Percentiles rank a stretch among this genome's conserved stretches.
phyloP scores from a whole-genome alignment of 2,113 vertebrate species.

The Acanthochromis polyacanthus region DNA sequence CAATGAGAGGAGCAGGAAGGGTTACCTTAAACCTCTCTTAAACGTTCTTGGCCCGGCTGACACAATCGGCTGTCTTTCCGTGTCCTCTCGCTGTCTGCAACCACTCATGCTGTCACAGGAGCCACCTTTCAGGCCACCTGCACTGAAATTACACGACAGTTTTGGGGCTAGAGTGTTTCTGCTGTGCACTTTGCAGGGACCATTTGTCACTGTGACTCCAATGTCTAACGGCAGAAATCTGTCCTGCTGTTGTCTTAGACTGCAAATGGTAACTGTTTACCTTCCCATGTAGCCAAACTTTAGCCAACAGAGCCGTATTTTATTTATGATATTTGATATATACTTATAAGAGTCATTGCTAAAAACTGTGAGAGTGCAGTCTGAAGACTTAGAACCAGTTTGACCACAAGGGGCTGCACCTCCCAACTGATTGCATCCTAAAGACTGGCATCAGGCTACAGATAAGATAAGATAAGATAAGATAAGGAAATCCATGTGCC shows the following conservation, averaged over 20 bases:
- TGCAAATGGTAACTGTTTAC: background rate
- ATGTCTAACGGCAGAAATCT: background rate
- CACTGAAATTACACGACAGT: constrained; percentile 39
- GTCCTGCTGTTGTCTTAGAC: background rate
- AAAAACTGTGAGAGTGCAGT: background rate
- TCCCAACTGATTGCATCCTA: background rate
- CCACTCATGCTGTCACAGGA: constrained; percentile 30
- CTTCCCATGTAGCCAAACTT: background rate
- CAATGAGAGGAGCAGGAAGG: constrained; percentile 13
- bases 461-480: no score
- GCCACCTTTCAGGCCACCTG: constrained; percentile 11
- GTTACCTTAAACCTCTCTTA: constrained; percentile 15
- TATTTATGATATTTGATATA: background rate
- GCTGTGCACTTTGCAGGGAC: constrained; percentile 12
- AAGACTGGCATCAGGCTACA: background rate
- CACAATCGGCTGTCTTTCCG: background rate
- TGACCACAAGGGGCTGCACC: constrained; percentile 7
- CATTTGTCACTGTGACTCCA: constrained; percentile 43
- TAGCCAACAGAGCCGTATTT: background rate
- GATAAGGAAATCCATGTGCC: no score
- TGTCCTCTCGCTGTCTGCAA: constrained; percentile 18
- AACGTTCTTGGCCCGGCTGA: constrained; percentile 27
- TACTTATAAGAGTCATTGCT: no score
- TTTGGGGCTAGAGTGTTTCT: constrained; percentile 38
- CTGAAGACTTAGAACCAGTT: background rate